phyloP scores from a whole-genome alignment of 1,140 invertebrate species.

The Drosophila nigromelanica region DNA sequence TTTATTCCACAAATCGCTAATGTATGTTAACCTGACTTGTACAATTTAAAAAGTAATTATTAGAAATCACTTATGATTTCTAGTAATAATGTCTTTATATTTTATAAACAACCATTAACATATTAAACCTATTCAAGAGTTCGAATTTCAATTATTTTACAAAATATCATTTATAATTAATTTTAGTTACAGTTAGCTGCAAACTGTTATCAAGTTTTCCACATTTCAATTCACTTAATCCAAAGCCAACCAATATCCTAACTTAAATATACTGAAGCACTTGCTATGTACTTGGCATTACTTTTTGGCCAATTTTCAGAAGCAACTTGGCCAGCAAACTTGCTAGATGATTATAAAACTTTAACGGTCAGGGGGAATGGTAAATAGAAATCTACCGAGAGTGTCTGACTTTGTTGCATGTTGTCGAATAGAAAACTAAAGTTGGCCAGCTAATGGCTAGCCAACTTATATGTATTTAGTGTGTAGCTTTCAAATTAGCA shows the following conservation, averaged over 20 bases:
- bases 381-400: neutral
- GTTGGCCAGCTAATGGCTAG: neutral
- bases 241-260: neutral
- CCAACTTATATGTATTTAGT: constrained; percentile 45
- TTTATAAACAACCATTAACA: too few relatives aligned
- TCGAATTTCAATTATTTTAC: neutral
- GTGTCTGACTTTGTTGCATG: constrained; percentile 43
- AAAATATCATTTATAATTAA: neutral
- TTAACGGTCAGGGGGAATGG: constrained; percentile 2
- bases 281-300: constrained; percentile 13
- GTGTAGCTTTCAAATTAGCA: constrained; percentile 25
- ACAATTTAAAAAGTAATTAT: too few relatives aligned
- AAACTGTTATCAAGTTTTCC: neutral
- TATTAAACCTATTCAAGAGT: too few relatives aligned
- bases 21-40: too few relatives aligned
- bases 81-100: too few relatives aligned
- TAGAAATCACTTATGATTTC: too few relatives aligned
- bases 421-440: neutral
- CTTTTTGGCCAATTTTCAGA: constrained; percentile 28
- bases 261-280: constrained; percentile 1
- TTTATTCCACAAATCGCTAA: too few relatives aligned
- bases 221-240: neutral
- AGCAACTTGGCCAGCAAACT: constrained; percentile 25
- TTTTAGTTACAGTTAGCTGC: neutral
- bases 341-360: constrained; percentile 42